A percentile compares a stretch with the other conserved stretches of the same genome.
Evolutionary conservation across 2,797 vertebrate genomes (phyloP).

Genomic region (Aldrovandia affinis): DNA sequence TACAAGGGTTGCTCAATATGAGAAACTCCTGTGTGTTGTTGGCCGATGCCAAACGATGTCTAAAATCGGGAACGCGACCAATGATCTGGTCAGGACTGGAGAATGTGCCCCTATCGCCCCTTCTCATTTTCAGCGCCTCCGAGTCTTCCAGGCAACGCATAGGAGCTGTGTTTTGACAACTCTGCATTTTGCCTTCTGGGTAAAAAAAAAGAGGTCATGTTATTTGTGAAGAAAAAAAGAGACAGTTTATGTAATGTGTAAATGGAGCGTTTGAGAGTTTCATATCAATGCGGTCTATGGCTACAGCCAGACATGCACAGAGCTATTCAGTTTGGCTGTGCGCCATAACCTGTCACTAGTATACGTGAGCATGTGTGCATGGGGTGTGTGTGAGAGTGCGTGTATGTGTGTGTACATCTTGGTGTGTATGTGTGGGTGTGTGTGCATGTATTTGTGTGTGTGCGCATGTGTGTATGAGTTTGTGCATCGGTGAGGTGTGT

Average conservation of each 20-base stretch:
- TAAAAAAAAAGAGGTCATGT: not conserved
- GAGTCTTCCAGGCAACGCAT: not conserved
- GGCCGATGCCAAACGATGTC: not conserved
- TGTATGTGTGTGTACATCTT: too few relatives aligned
- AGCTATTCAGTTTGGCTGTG: too few relatives aligned
- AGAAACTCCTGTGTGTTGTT: not conserved
- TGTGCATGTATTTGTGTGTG: too few relatives aligned
- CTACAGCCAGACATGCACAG: not conserved
- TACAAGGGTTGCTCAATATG: not conserved
- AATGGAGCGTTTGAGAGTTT: not conserved
- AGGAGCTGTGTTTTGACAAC: not conserved
- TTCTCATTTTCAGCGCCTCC: not conserved
- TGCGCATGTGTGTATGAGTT: too few relatives aligned
- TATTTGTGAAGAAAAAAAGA: too few relatives aligned
- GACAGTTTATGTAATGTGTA: too few relatives aligned
- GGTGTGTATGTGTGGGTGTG: not conserved
- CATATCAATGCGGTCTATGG: not conserved
- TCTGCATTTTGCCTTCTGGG: not conserved
- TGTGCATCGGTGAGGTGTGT: not conserved
- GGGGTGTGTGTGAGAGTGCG: too few relatives aligned
- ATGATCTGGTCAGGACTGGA: not conserved
- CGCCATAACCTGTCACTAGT: too few relatives aligned
- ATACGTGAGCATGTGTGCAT: too few relatives aligned
- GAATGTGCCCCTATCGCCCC: not conserved
- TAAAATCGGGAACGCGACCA: not conserved